Evolutionary conservation across 2,888 invertebrate species (phyloP).

Genomic region (Agrypnus murinus): DNA sequence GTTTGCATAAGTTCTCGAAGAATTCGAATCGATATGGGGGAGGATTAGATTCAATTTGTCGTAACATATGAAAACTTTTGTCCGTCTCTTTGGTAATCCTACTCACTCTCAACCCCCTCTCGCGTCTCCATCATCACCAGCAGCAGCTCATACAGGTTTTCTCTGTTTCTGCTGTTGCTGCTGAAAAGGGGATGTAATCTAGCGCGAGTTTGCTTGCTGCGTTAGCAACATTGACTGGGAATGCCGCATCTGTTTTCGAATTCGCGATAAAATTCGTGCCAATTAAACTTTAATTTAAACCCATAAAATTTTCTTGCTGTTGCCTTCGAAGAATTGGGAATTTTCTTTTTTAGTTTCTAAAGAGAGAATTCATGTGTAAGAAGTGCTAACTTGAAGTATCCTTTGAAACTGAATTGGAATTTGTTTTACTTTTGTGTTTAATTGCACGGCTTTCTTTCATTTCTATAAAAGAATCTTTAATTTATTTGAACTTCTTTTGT

Average conservation of each 20-base stretch:
- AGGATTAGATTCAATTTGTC: slow-evolving; percentile 24
- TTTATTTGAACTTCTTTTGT: background rate
- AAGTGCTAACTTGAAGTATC: background rate
- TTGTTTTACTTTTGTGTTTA: slow-evolving; percentile 12
- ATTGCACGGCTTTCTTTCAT: slow-evolving; percentile 5
- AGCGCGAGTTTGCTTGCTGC: slow-evolving; percentile 10
- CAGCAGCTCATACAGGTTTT: no score
- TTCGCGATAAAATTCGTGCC: slow-evolving; percentile 33
- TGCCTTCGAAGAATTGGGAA: background rate
- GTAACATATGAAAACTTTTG: slow-evolving; percentile 29
- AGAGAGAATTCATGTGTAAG: slow-evolving; percentile 1
- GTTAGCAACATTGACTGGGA: slow-evolving; percentile 30
- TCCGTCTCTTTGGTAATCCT: slow-evolving; percentile 10
- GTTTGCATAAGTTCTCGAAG: slow-evolving; percentile 22
- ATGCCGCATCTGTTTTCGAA: slow-evolving; percentile 32
- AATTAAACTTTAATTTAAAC: slow-evolving; percentile 32
- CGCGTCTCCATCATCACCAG: no score
- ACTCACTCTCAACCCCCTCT: no score
- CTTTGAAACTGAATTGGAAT: background rate
- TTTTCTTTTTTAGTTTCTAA: slow-evolving; percentile 2
- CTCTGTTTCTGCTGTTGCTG: background rate
- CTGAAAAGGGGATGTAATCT: slow-evolving; percentile 6
- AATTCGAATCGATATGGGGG: slow-evolving; percentile 18
- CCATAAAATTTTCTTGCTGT: slow-evolving; percentile 11
- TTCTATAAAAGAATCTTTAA: slow-evolving; percentile 10